phyloP scores from a whole-genome alignment of 2,113 vertebrate genomes.

The Etia nguti region DNA sequence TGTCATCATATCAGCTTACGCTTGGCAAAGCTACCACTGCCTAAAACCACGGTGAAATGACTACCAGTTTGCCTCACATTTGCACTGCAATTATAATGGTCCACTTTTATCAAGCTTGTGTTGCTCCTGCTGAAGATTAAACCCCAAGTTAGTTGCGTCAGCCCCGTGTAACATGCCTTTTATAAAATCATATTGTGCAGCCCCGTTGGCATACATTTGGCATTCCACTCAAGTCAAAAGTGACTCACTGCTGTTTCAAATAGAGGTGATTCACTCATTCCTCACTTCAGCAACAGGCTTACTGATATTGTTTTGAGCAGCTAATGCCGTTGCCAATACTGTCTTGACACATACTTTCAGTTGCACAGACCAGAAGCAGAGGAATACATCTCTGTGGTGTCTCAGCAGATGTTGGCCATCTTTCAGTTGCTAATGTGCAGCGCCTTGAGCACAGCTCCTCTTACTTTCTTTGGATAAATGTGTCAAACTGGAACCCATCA shows the following conservation, averaged over 20 bases:
- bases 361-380: conserved; percentile 28
- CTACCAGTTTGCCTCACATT: conserved; percentile 11
- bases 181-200: conserved; percentile 7
- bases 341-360: conserved; percentile 42
- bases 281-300: conserved; percentile 33
- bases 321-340: conserved; percentile 20
- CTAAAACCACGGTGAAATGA: conserved; percentile 32
- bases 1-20: conserved; percentile 45
- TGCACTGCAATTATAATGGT: not conserved
- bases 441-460: not conserved
- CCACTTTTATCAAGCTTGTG: not conserved
- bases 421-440: not conserved
- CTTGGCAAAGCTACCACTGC: conserved; percentile 11
- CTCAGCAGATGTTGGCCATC: conserved; percentile 21
- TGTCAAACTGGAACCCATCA: conserved; percentile 2
- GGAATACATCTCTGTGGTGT: conserved; percentile 5
- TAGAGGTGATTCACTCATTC: conserved; percentile 64
- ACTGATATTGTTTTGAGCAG: conserved; percentile 28
- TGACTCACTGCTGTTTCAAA: conserved; percentile 56
- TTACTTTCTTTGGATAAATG: conserved; percentile 22
- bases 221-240: conserved; percentile 44
- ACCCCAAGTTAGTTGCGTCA: not conserved
- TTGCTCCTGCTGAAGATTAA: not conserved
- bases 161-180: not conserved
- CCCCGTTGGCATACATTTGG: conserved; percentile 25